phyloP scores from a whole-genome alignment of 2,113 vertebrate genomes.

The Zosterops japonicus region DNA sequence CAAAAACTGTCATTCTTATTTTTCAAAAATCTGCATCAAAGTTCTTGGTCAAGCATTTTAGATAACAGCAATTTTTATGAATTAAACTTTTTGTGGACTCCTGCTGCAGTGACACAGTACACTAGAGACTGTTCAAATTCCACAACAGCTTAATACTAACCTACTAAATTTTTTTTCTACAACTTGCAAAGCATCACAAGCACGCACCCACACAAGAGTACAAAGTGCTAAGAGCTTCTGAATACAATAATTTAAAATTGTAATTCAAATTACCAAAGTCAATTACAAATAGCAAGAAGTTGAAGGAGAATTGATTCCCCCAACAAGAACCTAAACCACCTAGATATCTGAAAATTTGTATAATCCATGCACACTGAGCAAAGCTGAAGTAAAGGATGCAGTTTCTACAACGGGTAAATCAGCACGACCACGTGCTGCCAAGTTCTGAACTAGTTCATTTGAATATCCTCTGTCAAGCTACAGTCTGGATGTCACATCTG shows the following conservation, averaged over 20 bases:
- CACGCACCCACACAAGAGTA: constrained; percentile 12
- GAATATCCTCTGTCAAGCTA: background rate
- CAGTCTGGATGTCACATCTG: background rate
- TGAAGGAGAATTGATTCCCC: background rate
- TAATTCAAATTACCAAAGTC: constrained; percentile 11
- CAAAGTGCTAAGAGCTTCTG: constrained; percentile 13
- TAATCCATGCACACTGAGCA: background rate
- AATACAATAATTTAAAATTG: constrained; percentile 15
- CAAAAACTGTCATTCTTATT: background rate
- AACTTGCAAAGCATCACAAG: constrained; percentile 53
- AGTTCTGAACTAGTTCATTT: background rate
- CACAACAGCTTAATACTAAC: constrained; percentile 32
- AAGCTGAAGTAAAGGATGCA: background rate
- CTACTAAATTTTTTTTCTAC: background rate
- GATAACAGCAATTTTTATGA: constrained; percentile 3
- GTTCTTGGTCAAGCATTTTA: background rate
- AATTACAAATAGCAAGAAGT: background rate
- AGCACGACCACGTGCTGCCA: background rate
- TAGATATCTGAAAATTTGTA: background rate
- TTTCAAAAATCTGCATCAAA: background rate
- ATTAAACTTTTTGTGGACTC: constrained; percentile 29
- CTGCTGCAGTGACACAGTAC: constrained; percentile 17
- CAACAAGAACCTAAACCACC: background rate
- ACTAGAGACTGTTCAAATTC: background rate
- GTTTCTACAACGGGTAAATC: background rate